A percentile compares a stretch with the other conserved stretches of the same genome.
Evolutionary conservation across 1,140 invertebrate genomes (phyloP).

Genomic region (Medauroidea extradentata): DNA sequence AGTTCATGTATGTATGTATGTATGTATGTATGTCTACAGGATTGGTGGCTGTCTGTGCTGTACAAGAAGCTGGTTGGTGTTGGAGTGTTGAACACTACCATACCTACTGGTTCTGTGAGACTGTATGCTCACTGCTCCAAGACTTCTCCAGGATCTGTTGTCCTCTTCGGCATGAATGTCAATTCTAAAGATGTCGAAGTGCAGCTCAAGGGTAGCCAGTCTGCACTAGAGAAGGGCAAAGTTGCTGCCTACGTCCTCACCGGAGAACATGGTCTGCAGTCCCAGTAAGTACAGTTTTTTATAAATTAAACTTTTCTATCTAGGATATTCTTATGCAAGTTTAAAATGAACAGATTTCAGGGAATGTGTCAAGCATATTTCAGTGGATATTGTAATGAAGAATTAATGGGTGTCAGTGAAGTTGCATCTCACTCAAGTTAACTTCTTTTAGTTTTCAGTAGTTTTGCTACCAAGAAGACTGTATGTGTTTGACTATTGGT

Average conservation of each 20-base stretch:
- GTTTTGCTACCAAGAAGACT: no score
- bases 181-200: constrained; percentile 41
- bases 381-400: no score
- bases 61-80: constrained; percentile 65
- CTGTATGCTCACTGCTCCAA: constrained; percentile 57
- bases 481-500: no score
- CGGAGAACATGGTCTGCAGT: not conserved
- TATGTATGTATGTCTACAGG: constrained; percentile 46
- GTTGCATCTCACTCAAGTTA: no score
- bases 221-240: constrained; percentile 8
- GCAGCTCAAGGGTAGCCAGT: constrained; percentile 36
- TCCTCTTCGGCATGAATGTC: constrained; percentile 58
- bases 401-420: no score
- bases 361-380: no score
- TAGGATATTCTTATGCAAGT: no score
- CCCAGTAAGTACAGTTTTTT: no score
- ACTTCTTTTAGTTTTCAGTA: no score
- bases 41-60: constrained; percentile 69
- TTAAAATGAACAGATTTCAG: no score
- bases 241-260: constrained; percentile 4
- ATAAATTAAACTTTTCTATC: no score
- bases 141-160: not conserved
- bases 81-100: constrained; percentile 47
- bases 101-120: constrained; percentile 40
- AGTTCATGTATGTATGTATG: no score